Evolutionary conservation across 2,797 vertebrate genomes (phyloP).

Genomic region (Tokudaia tokunoshimensis): DNA sequence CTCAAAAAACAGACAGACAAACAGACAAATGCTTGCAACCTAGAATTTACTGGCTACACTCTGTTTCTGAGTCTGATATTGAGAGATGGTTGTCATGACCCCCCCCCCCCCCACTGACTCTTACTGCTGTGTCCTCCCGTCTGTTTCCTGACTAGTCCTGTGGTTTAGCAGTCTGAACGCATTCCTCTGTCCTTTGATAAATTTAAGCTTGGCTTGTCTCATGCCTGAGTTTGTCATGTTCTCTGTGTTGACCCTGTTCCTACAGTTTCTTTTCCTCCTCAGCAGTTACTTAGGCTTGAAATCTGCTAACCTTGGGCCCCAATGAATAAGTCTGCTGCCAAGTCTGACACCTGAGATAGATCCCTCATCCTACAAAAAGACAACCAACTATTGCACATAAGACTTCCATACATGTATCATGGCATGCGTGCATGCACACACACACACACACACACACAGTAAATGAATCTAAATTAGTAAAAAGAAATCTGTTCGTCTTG

Average conservation of each 20-base stretch:
- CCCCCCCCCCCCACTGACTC: not conserved
- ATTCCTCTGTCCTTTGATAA: not conserved
- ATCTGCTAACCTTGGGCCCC: not conserved
- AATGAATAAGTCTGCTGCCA: not conserved
- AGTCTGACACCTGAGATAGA: not conserved
- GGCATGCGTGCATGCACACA: not conserved
- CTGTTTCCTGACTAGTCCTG: not conserved
- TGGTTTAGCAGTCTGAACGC: not conserved
- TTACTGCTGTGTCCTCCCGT: not conserved
- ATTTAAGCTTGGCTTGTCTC: not conserved
- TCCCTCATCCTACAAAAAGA: not conserved
- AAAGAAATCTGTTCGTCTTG: not conserved
- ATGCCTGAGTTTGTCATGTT: not conserved
- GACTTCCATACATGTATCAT: not conserved
- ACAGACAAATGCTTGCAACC: not conserved
- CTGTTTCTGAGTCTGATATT: not conserved
- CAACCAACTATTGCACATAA: not conserved
- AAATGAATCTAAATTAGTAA: not conserved
- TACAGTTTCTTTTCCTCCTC: not conserved
- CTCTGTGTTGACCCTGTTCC: not conserved
- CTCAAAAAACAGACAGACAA: not conserved
- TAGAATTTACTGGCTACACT: not conserved
- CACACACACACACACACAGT: not conserved
- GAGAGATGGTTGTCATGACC: not conserved
- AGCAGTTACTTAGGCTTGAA: not conserved